Evolutionary conservation across 2,888 invertebrate species (phyloP), one percentile per base, ranked within the genome.

Genomic region (Megamerina dolium): DNA sequence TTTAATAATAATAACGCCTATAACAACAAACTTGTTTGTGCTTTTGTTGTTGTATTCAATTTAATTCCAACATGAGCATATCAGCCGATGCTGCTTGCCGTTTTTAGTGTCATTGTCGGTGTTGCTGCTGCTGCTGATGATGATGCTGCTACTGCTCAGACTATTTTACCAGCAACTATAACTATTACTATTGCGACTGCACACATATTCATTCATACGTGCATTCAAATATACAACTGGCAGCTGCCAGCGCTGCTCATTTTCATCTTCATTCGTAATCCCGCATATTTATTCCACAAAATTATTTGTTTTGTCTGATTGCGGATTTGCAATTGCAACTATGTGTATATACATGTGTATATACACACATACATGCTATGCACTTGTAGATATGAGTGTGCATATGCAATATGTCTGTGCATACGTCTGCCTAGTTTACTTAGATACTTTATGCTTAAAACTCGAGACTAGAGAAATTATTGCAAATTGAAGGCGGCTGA

Each of bases 301-400:
- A 59, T 64, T 65, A 64, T 65, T 65, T 65, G 67, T 61, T 65
- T 64, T 63, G 68, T 68, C 70, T 68, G 68, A 68, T 68, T 68
- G 67, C 68, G 68, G 68, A 69, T 68, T 68, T 69, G 61, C 59
- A 64, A 53, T 49, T 53, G n/a, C n/a, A n/a, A n/a, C n/a, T n/a
- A n/a, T n/a, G n/a, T n/a, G n/a, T n/a, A n/a, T n/a, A n/a, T n/a
- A n/a, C n/a, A n/a, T n/a, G n/a, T n/a, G n/a, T n/a, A n/a, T n/a
- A n/a, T n/a, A n/a, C n/a, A n/a, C n/a, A n/a, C n/a, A n/a, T n/a
- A n/a, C n/a, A n/a, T n/a, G n/a, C n/a, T n/a, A n/a, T n/a, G n/a
- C n/a, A n/a, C n/a, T n/a, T n/a, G n/a, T n/a, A n/a, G n/a, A n/a
- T n/a, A n/a, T n/a, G n/a, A n/a, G n/a, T n/a, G n/a, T n/a, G n/a